phyloP scores from a whole-genome alignment of 2,797 vertebrate genomes.

The Anguilla megastoma region DNA sequence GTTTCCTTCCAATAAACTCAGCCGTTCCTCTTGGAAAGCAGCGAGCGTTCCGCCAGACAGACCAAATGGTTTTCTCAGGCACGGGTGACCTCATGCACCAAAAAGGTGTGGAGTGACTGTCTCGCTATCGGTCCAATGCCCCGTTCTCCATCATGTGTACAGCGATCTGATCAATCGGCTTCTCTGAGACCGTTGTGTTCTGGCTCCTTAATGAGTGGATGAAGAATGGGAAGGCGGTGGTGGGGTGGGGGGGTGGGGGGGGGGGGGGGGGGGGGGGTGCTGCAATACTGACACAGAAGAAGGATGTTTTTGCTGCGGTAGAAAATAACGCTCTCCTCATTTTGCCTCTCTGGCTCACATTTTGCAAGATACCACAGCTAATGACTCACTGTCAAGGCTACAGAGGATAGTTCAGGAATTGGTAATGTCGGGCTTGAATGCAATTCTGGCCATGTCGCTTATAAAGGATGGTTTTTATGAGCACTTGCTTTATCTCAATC shows the following conservation, averaged over 20 bases:
- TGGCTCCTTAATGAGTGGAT: conserved; percentile 1
- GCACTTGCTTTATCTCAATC: conserved; percentile 18
- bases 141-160: neutral
- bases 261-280: neutral
- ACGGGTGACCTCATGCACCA: neutral
- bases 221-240: neutral
- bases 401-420: conserved; percentile 35
- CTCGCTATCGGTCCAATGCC: neutral
- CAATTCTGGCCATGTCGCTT: conserved; percentile 33
- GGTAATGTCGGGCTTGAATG: conserved; percentile 41
- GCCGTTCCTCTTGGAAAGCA: conserved; percentile 36
- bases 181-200: too few relatives aligned
- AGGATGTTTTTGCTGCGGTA: neutral
- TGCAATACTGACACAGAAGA: neutral
- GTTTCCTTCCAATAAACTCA: conserved; percentile 49
- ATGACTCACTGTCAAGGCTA: conserved; percentile 42
- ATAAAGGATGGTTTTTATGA: conserved; percentile 35
- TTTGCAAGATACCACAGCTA: conserved; percentile 35
- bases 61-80: conserved; percentile 35
- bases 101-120: neutral
- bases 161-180: neutral
- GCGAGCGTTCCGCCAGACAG: conserved; percentile 37
- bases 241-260: neutral
- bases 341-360: neutral
- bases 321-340: neutral